Conservation (phyloP, 2,888 invertebrate species). For the Synergus umbraculus region DNA sequence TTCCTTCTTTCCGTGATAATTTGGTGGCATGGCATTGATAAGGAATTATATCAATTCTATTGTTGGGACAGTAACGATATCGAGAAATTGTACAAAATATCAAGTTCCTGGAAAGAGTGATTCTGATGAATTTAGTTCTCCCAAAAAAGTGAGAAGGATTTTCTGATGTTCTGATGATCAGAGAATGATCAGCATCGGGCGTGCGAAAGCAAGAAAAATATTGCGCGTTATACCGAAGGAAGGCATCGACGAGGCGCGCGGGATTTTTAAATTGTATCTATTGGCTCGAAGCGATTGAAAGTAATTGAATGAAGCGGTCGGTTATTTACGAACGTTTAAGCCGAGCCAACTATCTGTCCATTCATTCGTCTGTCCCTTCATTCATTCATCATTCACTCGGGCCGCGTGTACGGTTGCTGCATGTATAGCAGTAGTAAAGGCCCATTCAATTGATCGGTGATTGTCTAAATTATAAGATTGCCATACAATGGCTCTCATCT, state of each 20-base stretch:
- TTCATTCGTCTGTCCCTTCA: conserved; percentile 78
- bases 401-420: conserved; percentile 72
- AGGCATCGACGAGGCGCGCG: conserved; percentile 47
- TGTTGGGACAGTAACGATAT: not conserved
- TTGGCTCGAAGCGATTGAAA: conserved; percentile 78
- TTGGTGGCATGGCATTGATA: conserved; percentile 1
- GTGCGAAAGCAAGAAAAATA: conserved; percentile 28
- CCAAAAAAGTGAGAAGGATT: not conserved
- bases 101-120: conserved; percentile 22
- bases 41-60: conserved; percentile 33
- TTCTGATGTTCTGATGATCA: not conserved
- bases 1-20: conserved; percentile 65
- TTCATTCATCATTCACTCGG: conserved; percentile 78
- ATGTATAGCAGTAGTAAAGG: conserved; percentile 77
- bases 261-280: conserved; percentile 77
- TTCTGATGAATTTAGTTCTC: not conserved
- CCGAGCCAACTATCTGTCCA: conserved; percentile 77
- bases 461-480: conserved; percentile 78
- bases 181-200: not conserved
- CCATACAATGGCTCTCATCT: conserved; percentile 78
- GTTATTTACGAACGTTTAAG: conserved; percentile 78
- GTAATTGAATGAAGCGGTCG: conserved; percentile 78
- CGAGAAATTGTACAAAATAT: conserved; percentile 15
- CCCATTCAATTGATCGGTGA: conserved; percentile 78
- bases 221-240: conserved; percentile 4